Percentiles rank a stretch among this genome's conserved stretches.
Evolutionary conservation across 2,797 vertebrate species (phyloP).

Genomic region (Rhabdophis nuchalis): DNA sequence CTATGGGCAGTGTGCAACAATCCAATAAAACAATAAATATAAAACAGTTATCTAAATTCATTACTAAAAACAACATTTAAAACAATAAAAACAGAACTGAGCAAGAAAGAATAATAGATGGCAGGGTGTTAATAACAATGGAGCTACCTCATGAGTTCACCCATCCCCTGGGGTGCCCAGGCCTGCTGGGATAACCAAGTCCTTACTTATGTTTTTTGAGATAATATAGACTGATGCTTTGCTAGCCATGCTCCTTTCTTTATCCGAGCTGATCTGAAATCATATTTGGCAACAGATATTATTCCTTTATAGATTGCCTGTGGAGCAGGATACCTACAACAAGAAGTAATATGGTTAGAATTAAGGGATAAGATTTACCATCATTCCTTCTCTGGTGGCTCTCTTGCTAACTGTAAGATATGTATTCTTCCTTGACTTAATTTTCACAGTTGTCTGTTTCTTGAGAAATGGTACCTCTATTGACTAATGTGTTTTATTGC

Average conservation of each 20-base stretch:
- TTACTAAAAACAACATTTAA: background rate
- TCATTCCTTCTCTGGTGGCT: background rate
- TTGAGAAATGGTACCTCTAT: background rate
- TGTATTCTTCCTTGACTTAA: background rate
- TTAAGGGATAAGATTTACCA: background rate
- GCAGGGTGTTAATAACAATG: background rate
- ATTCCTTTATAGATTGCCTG: background rate
- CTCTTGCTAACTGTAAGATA: background rate
- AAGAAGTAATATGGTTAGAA: background rate
- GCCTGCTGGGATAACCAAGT: background rate
- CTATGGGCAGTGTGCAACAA: background rate
- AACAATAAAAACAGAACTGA: background rate
- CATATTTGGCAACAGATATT: background rate
- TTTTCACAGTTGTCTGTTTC: background rate
- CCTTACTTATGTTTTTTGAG: background rate
- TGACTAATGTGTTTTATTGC: background rate
- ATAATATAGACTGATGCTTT: background rate
- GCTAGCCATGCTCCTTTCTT: background rate
- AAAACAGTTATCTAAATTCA: background rate
- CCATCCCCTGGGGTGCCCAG: background rate
- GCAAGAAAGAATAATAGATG: background rate
- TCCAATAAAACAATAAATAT: background rate
- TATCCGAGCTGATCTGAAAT: background rate
- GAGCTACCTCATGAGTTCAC: background rate
- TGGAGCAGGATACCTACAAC: background rate